Evolutionary conservation across 2,113 vertebrate species (phyloP).

Genomic region (Chelonoidis abingdonii): DNA sequence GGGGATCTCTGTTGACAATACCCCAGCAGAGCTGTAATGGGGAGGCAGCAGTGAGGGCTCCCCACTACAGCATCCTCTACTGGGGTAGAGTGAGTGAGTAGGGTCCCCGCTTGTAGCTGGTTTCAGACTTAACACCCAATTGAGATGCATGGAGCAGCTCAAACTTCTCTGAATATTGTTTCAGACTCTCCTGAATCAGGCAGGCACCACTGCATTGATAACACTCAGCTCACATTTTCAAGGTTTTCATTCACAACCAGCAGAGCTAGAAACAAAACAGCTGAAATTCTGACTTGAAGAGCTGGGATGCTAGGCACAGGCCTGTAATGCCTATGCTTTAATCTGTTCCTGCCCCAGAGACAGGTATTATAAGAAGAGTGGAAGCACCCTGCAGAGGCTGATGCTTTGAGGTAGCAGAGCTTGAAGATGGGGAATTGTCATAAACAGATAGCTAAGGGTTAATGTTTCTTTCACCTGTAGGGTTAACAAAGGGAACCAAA

Average conservation of each 20-base stretch:
- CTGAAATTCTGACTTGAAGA: not conserved
- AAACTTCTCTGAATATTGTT: fast-evolving
- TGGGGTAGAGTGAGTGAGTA: not conserved
- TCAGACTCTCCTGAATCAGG: not conserved
- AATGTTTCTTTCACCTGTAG: too few species aligned
- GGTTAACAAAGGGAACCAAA: too few species aligned
- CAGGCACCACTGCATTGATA: not conserved
- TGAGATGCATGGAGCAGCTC: not conserved
- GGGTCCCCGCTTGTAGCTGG: not conserved
- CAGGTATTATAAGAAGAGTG: not conserved
- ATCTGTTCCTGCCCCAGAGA: not conserved
- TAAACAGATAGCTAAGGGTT: too few species aligned
- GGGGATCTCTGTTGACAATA: not conserved
- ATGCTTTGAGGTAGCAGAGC: not conserved
- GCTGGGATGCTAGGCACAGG: fast-evolving
- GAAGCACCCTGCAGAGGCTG: not conserved
- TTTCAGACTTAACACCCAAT: not conserved
- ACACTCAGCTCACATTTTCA: not conserved
- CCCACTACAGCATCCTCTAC: not conserved
- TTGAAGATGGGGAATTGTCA: not conserved
- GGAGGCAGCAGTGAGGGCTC: not conserved
- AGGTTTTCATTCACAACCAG: not conserved
- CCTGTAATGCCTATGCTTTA: not conserved
- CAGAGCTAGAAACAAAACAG: not conserved
- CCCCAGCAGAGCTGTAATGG: fast-evolving